Percentiles rank a stretch among this genome's conserved stretches.
Conservation (phyloP, 2,888 invertebrate genomes). For the Parnassius apollo region DNA sequence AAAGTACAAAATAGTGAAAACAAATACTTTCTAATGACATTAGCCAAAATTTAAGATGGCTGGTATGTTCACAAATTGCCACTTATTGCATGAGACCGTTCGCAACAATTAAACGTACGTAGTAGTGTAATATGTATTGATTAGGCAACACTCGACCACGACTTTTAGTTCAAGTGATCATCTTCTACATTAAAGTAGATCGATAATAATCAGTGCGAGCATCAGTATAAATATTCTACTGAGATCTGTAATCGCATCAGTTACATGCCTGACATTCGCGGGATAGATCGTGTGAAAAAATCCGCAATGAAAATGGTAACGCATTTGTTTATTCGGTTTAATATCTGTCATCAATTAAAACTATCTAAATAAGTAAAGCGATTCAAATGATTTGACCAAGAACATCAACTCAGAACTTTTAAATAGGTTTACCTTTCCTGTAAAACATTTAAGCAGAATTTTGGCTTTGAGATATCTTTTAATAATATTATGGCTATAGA, state of each 20-base stretch:
- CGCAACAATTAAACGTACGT: slow-evolving; percentile 64
- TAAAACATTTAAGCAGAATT: too few relatives aligned
- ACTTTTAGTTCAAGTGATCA: slow-evolving; percentile 43
- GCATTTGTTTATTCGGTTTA: slow-evolving; percentile 1
- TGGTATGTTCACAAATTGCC: too few relatives aligned
- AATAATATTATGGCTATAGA: too few relatives aligned
- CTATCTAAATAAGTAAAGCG: too few relatives aligned
- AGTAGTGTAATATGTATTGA: slow-evolving; percentile 57
- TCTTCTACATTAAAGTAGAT: slow-evolving; percentile 60
- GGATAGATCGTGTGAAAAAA: slow-evolving; percentile 40
- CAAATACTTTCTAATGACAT: too few relatives aligned
- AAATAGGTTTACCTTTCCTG: too few relatives aligned
- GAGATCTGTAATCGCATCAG: slow-evolving; percentile 57
- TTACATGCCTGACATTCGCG: slow-evolving; percentile 46
- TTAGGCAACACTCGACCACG: slow-evolving; percentile 65
- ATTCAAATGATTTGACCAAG: too few relatives aligned
- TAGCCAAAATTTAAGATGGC: too few relatives aligned
- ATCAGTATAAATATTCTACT: slow-evolving; percentile 68
- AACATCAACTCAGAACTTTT: too few relatives aligned
- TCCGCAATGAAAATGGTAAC: slow-evolving; percentile 64
- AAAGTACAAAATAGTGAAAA: too few relatives aligned
- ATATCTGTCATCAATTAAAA: too few relatives aligned
- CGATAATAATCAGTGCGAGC: slow-evolving; percentile 47
- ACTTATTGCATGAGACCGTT: slow-evolving; percentile 33
- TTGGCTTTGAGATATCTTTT: too few relatives aligned